Percentiles rank a stretch among this genome's conserved stretches.
Evolutionary conservation across 2,113 vertebrate genomes (phyloP).

Genomic region (Heloderma charlesbogerti): DNA sequence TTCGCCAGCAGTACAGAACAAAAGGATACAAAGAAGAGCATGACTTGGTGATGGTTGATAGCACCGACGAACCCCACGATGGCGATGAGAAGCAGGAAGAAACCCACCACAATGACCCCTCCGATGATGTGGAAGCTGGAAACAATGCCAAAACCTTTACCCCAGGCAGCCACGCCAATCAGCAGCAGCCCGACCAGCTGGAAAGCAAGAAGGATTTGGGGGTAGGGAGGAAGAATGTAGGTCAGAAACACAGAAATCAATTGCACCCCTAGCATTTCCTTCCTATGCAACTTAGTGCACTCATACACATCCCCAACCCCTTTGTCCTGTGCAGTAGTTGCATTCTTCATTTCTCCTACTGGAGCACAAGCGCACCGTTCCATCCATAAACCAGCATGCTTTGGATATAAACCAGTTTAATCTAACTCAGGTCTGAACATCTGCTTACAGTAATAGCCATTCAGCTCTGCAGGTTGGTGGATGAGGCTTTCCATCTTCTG

Average conservation of each 20-base stretch:
- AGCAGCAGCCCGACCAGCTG: constrained; percentile 92
- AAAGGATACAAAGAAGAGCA: constrained; percentile 96
- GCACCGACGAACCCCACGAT: constrained; percentile 90
- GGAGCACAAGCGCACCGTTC: background rate
- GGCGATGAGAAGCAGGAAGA: constrained; percentile 92
- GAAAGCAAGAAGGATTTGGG: constrained; percentile 2
- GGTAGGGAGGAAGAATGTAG: background rate
- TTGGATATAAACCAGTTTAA: background rate
- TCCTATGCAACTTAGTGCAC: background rate
- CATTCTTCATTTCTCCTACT: background rate
- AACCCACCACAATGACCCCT: constrained; percentile 90
- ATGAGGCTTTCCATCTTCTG: background rate
- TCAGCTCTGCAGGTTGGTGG: background rate
- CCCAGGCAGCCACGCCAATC: constrained; percentile 92
- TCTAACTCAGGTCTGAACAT: background rate
- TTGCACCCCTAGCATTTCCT: background rate
- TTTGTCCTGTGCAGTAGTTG: background rate
- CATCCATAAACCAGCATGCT: background rate
- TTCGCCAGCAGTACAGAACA: background rate
- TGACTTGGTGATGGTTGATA: constrained; percentile 91
- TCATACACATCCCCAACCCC: background rate
- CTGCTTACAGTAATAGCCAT: background rate
- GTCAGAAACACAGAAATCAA: background rate
- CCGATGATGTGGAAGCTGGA: constrained; percentile 94
- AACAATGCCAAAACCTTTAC: constrained; percentile 88